phyloP scores from a whole-genome alignment of 2,797 vertebrate genomes.

The Pelobates cultripes region DNA sequence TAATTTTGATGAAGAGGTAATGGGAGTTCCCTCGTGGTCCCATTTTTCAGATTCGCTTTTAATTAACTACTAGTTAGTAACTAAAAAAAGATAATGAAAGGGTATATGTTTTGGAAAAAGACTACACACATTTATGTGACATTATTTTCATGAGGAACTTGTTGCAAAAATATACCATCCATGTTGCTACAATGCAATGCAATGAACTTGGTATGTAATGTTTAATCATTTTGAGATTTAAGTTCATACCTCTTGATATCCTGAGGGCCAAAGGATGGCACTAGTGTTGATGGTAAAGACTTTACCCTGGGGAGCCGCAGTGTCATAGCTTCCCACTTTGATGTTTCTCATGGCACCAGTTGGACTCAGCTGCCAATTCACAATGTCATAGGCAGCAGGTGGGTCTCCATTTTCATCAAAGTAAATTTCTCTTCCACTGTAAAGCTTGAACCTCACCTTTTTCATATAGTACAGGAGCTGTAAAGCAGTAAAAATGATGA shows the following conservation, averaged over 20 bases:
- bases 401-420: constrained; percentile 20
- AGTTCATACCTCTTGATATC: too few species aligned
- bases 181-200: too few species aligned
- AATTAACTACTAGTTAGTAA: too few species aligned
- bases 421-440: constrained; percentile 26
- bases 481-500: not conserved
- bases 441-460: not conserved
- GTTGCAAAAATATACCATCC: too few species aligned
- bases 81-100: too few species aligned
- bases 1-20: too few species aligned
- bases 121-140: too few species aligned
- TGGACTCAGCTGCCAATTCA: constrained; percentile 35
- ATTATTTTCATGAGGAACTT: too few species aligned
- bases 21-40: too few species aligned
- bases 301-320: not conserved
- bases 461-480: constrained; percentile 35
- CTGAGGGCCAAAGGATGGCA: not conserved
- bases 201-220: not conserved
- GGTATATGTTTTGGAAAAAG: too few species aligned
- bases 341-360: constrained; percentile 10
- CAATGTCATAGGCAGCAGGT: constrained; percentile 20
- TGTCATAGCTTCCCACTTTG: constrained; percentile 40
- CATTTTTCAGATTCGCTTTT: too few species aligned
- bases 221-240: too few species aligned
- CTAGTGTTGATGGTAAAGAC: constrained; percentile 11